Conservation (phyloP, 2,888 invertebrate genomes). For the Drosophila monieri region DNA sequence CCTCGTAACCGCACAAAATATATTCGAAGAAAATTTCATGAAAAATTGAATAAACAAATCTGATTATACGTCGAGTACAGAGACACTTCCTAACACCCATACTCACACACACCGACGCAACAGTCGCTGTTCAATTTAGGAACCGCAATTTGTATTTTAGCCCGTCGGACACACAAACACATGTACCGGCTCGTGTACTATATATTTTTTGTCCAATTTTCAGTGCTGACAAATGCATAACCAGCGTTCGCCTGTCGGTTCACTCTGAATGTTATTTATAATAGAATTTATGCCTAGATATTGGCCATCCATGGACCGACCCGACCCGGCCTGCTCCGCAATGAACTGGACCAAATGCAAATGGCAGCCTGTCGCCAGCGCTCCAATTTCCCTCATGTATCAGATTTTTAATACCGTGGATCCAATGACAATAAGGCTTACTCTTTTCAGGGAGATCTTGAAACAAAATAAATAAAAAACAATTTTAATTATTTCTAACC, state of each 20-base stretch:
- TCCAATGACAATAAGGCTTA: background rate
- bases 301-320: conserved; percentile 13
- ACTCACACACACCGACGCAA: background rate
- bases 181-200: conserved; percentile 1
- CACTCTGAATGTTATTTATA: conserved; percentile 73
- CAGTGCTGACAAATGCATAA: conserved; percentile 75
- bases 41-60: conserved; percentile 68
- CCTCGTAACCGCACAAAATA: conserved; percentile 46
- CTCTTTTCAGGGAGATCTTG: background rate
- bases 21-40: conserved; percentile 42
- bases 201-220: conserved; percentile 63
- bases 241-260: conserved; percentile 39
- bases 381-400: conserved; percentile 53
- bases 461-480: too few species aligned
- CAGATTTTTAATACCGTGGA: conserved; percentile 22
- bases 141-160: conserved; percentile 70
- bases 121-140: conserved; percentile 64
- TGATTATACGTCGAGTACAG: conserved; percentile 67
- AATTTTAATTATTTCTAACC: too few species aligned
- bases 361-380: conserved; percentile 63
- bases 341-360: conserved; percentile 60
- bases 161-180: conserved; percentile 28
- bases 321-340: background rate
- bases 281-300: conserved; percentile 74
- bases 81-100: conserved; percentile 13